Evolutionary conservation across 2,797 vertebrate species (phyloP), one percentile per base, ranked within the genome.

Genomic region (Tenualosa thibaudeaui): DNA sequence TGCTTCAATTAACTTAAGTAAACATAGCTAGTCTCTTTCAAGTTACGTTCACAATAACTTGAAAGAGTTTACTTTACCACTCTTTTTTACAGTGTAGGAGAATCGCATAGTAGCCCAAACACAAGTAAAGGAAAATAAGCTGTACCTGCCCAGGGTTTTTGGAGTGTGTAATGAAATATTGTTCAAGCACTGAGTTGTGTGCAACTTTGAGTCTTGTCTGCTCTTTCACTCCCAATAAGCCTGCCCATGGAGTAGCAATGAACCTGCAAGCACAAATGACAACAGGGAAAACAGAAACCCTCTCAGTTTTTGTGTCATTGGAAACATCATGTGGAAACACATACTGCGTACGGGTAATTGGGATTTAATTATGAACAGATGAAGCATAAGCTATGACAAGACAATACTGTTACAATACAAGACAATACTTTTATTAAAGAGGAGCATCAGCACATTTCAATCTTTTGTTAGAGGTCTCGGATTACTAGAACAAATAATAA

Each of bases 111-210:
- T n/a, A 60, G 31, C 31, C 26, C 65, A 37, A 31, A 71, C 65
- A 46, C 71, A 43, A 0, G 5, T 7, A 46, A 19, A 46, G 31
- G 7, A 43, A 43, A 78, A 1, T 7, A 19, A 46, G 60, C 71
- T 93, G 93, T 97, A 98, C 98, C 95, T 97, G 95, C 83, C 93
- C 91, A 81, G 98, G 97, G 58, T 92, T 94, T 91, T 90, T 96
- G 51, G 95, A 92, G 81, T 86, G 93, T 40, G 93, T 90, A 3
- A 87, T 92, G 92, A 97, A 98, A 93, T 95, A 96, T 3, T 87
- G 92, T 84, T 98, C 97, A 90, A 99, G 91, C 86, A 96, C 84
- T 8, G 93, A 87, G 89, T 96, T 97, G 83, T 95, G 88, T 75
- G 91, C 93, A n/a, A 93, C 92, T 90, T 93, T 95, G 89, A 94